Conservation (phyloP, 2,888 invertebrate genomes). For the Pantelozetes paolii region DNA sequence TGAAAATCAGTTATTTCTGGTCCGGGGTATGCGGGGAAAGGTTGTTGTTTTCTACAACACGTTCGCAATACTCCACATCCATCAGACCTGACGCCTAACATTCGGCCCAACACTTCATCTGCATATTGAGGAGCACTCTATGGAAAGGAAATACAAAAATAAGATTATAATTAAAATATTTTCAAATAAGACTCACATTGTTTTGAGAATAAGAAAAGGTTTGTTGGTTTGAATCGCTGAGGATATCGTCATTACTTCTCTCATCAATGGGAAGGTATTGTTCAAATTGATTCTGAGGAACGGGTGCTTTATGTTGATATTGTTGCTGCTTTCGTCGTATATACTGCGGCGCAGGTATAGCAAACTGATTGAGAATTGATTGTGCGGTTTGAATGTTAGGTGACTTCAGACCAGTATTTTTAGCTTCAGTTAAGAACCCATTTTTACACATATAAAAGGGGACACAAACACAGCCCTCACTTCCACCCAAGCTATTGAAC, state of each 20-base stretch:
- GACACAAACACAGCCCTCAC: slow-evolving; percentile 47
- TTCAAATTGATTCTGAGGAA: background rate
- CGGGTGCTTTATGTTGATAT: too few relatives aligned
- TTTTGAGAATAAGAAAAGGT: background rate
- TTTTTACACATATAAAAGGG: slow-evolving; percentile 48
- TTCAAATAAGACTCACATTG: slow-evolving; percentile 11
- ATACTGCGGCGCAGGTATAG: background rate
- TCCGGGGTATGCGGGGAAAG: background rate
- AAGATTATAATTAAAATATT: background rate
- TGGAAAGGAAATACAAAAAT: slow-evolving; percentile 21
- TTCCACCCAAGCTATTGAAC: background rate
- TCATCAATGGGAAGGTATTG: slow-evolving; percentile 41
- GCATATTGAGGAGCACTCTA: slow-evolving; percentile 46
- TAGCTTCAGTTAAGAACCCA: slow-evolving; percentile 43
- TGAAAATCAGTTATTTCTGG: background rate
- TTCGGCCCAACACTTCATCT: slow-evolving; percentile 47
- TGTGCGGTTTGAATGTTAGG: slow-evolving; percentile 24
- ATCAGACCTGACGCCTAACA: slow-evolving; percentile 46
- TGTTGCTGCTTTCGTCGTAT: too few relatives aligned
- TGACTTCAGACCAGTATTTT: slow-evolving; percentile 26
- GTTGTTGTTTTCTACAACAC: slow-evolving; percentile 45
- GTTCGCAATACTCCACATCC: slow-evolving; percentile 47
- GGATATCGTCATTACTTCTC: slow-evolving; percentile 35
- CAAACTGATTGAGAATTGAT: slow-evolving; percentile 35
- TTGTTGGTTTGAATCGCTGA: background rate